Evolutionary conservation across 2,113 vertebrate genomes (phyloP).

Genomic region (Cathartes aura): DNA sequence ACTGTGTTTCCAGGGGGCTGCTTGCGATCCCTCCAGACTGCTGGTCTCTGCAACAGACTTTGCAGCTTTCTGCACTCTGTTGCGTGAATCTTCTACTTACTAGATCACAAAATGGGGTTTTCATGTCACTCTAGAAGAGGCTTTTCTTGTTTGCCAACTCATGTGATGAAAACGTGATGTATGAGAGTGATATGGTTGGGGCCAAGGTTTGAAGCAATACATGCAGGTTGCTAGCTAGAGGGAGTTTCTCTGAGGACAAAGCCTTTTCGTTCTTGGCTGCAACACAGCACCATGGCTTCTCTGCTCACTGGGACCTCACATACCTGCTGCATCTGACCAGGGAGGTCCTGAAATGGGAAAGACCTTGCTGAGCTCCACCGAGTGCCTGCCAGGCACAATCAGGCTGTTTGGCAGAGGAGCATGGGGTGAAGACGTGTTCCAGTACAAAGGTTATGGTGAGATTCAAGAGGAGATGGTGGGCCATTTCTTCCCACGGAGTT

Average conservation of each 20-base stretch:
- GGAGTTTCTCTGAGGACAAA: background rate
- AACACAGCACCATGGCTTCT: background rate
- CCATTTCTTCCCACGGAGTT: background rate
- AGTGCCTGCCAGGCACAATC: background rate
- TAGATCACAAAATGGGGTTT: background rate
- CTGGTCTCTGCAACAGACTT: background rate
- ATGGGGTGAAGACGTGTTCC: background rate
- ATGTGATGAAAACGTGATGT: background rate
- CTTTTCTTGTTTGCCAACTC: background rate
- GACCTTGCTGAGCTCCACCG: background rate
- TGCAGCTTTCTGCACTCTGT: background rate
- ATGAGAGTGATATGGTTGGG: background rate
- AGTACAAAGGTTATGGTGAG: background rate
- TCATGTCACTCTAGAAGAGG: background rate
- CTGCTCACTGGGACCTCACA: background rate
- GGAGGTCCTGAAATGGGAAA: background rate
- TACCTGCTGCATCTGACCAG: background rate
- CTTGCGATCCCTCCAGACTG: rapidly evolving
- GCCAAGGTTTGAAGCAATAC: background rate
- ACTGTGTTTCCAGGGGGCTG: background rate
- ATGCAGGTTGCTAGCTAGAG: no score
- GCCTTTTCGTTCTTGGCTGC: background rate
- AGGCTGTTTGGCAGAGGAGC: background rate
- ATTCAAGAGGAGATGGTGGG: background rate
- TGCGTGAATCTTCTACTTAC: background rate